Conservation (phyloP, 2,113 vertebrate species). For the Saimiri boliviensis region DNA sequence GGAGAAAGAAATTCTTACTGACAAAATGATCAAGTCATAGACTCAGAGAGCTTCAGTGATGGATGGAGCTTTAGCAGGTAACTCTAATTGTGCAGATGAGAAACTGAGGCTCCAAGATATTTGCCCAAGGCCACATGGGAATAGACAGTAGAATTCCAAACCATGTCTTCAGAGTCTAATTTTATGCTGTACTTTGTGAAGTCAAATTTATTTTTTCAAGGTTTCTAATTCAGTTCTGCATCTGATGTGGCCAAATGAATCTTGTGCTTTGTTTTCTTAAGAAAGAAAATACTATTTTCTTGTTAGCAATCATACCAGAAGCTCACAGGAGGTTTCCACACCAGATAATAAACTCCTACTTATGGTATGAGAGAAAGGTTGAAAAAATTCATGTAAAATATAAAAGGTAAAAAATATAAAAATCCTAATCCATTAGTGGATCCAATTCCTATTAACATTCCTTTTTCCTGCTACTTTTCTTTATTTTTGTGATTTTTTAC, state of each 20-base stretch:
- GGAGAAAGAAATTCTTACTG: conserved; percentile 26
- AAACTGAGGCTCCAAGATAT: background rate
- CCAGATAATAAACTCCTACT: conserved; percentile 9
- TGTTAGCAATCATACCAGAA: background rate
- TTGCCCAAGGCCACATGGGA: background rate
- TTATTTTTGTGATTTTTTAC: conserved; percentile 70
- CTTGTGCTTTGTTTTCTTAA: conserved; percentile 21
- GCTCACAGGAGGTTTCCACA: background rate
- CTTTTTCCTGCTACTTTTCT: conserved; percentile 42
- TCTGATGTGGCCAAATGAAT: background rate
- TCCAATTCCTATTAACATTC: conserved; percentile 37
- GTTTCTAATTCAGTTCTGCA: conserved; percentile 2
- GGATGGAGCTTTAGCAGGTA: background rate
- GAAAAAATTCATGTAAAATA: conserved; percentile 40
- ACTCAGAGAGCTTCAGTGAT: background rate
- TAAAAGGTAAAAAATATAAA: background rate
- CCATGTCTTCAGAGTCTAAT: background rate
- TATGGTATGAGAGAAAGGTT: conserved; percentile 12
- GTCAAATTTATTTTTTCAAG: conserved; percentile 26
- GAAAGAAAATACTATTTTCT: conserved; percentile 26
- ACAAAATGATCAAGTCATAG: background rate
- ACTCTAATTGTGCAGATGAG: background rate
- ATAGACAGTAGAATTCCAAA: background rate
- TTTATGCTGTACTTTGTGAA: background rate
- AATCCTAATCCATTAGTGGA: conserved; percentile 1